These are phyloP conservation scores for Caprella mutica DNA, from an alignment of 2,888 invertebrate species.

Conservation along the genomic window DNA sequence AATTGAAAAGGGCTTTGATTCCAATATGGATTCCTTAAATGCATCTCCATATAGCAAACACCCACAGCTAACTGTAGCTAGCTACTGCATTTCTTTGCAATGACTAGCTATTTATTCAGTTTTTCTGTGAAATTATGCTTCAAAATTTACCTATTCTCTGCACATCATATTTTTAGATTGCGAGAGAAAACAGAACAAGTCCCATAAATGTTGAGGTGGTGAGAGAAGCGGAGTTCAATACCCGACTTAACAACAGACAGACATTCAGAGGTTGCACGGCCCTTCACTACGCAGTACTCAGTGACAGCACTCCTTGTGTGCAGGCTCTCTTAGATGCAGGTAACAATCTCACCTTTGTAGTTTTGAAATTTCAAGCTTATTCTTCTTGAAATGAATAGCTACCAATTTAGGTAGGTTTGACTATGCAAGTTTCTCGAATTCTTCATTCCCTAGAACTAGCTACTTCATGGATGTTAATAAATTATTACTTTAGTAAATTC, in stretches of 20 bases:
- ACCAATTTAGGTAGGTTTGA: too few species aligned
- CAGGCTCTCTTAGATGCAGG: conserved; percentile 58
- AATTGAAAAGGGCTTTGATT: too few species aligned
- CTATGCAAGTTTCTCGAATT: too few species aligned
- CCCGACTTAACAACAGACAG: conserved; percentile 50
- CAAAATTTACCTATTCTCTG: not conserved
- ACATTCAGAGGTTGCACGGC: conserved; percentile 76
- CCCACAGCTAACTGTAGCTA: too few species aligned
- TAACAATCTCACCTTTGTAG: too few species aligned
- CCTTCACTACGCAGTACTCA: conserved; percentile 74
- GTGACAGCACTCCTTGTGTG: conserved; percentile 54
- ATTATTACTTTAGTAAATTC: not conserved
- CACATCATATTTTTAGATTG: conserved; percentile 39
- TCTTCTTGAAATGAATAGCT: not conserved
- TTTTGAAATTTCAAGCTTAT: not conserved
- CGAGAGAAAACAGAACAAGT: conserved; percentile 57
- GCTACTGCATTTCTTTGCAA: too few species aligned
- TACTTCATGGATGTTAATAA: too few species aligned
- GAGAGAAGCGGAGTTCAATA: conserved; percentile 72
- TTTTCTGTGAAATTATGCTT: too few species aligned
- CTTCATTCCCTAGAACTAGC: too few species aligned
- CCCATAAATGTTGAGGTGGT: conserved; percentile 52
- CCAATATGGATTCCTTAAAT: too few species aligned
- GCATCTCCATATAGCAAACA: too few species aligned
- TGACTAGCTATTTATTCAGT: too few species aligned